Evolutionary conservation across 2,888 invertebrate genomes (phyloP).

Genomic region (Micropterix aruncella): DNA sequence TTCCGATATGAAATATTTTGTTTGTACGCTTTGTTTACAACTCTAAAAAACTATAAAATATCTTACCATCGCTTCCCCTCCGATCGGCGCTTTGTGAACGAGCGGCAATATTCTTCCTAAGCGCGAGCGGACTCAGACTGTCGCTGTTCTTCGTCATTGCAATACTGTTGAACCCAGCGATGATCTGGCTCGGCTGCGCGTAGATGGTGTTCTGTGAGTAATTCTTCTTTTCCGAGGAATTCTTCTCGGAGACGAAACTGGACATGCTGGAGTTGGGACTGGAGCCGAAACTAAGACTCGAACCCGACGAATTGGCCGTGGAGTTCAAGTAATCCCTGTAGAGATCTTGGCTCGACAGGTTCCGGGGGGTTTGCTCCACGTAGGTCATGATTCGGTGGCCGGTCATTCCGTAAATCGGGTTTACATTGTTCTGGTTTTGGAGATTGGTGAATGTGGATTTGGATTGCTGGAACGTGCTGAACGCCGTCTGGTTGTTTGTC

Average conservation of each 20-base stretch:
- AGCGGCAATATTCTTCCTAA: constrained; percentile 33
- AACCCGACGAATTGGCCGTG: constrained; percentile 6
- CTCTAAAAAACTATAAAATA: constrained; percentile 3
- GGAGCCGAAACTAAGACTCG: constrained; percentile 7
- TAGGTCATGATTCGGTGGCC: constrained; percentile 11
- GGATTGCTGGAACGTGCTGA: constrained; percentile 30
- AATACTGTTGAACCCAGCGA: constrained; percentile 19
- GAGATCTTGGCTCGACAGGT: not conserved
- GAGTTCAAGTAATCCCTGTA: not conserved
- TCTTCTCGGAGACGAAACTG: not conserved
- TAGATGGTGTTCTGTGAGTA: constrained; percentile 23
- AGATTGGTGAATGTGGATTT: constrained; percentile 22
- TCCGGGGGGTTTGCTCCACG: constrained; percentile 6
- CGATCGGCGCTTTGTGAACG: constrained; percentile 48
- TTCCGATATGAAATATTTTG: no score
- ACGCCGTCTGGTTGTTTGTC: constrained; percentile 15
- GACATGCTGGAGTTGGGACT: not conserved
- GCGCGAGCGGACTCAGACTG: constrained; percentile 32
- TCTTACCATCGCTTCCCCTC: constrained; percentile 35
- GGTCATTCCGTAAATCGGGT: constrained; percentile 36
- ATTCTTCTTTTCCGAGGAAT: constrained; percentile 19
- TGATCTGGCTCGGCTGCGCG: constrained; percentile 39
- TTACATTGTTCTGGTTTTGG: constrained; percentile 23
- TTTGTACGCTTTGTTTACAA: no score
- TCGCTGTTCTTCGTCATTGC: constrained; percentile 16